phyloP scores from a whole-genome alignment of 2,888 invertebrate genomes.

The Drosophila buzzatii region DNA sequence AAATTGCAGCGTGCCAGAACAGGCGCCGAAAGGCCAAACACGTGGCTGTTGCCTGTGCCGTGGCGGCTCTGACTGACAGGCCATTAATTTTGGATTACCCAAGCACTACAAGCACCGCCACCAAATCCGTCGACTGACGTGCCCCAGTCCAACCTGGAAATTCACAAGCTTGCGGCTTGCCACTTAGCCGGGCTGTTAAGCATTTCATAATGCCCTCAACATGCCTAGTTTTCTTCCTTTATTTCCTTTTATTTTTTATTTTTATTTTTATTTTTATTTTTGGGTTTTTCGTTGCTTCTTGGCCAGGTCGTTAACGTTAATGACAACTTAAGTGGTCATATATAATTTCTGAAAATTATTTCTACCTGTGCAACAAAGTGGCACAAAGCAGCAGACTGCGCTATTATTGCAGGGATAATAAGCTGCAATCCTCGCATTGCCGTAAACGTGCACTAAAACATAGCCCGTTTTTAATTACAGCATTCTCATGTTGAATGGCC shows the following conservation, averaged over 20 bases:
- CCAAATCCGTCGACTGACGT: slow-evolving; percentile 43
- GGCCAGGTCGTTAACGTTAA: slow-evolving; percentile 74
- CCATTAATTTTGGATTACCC: slow-evolving; percentile 80
- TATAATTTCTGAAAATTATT: slow-evolving; percentile 77
- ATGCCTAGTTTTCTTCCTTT: slow-evolving; percentile 34
- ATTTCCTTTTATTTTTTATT: background rate
- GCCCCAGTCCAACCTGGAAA: slow-evolving; percentile 31
- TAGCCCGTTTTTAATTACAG: background rate
- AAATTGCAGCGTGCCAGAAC: slow-evolving; percentile 61
- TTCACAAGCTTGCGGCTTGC: slow-evolving; percentile 54
- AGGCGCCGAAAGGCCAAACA: slow-evolving; percentile 57
- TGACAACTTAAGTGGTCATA: slow-evolving; percentile 79
- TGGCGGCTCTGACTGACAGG: slow-evolving; percentile 71
- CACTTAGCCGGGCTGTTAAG: slow-evolving; percentile 67
- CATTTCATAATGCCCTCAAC: slow-evolving; percentile 74
- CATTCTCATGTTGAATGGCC: background rate
- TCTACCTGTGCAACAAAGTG: slow-evolving; percentile 67
- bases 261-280: background rate
- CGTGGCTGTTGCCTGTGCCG: slow-evolving; percentile 29
- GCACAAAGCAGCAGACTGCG: slow-evolving; percentile 35
- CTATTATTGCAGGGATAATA: slow-evolving; percentile 46
- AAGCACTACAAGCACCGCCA: slow-evolving; percentile 50
- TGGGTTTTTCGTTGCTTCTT: slow-evolving; percentile 15
- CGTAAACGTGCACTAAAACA: background rate
- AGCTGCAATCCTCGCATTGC: slow-evolving; percentile 14